A percentile compares a stretch with the other conserved stretches of the same genome.
phyloP scores from a whole-genome alignment of 2,888 invertebrate genomes.

The Rhaphigaster nebulosa region DNA sequence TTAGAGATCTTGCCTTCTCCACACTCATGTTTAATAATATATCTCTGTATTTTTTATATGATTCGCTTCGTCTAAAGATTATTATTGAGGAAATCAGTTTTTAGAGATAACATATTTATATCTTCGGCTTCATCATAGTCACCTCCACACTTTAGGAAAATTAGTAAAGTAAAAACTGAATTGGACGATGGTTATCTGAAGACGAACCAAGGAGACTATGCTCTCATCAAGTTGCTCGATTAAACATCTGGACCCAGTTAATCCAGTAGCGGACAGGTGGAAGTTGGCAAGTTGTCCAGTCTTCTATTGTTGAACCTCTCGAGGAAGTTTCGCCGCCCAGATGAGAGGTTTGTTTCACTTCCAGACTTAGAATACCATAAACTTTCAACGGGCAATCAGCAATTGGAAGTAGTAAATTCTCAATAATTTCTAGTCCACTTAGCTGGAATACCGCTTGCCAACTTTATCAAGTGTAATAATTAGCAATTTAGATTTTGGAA shows the following conservation, averaged over 20 bases:
- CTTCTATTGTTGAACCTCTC: conserved; percentile 29
- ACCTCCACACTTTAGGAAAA: neutral
- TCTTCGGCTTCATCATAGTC: neutral
- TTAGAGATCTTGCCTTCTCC: too few species aligned
- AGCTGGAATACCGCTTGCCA: neutral
- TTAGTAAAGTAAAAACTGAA: neutral
- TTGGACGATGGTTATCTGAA: neutral
- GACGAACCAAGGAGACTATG: neutral
- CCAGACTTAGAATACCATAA: conserved; percentile 40
- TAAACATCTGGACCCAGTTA: conserved; percentile 21
- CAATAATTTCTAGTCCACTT: conserved; percentile 1
- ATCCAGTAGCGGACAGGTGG: conserved; percentile 13
- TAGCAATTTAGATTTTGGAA: neutral
- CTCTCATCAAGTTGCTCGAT: neutral
- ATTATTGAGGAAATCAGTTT: too few species aligned
- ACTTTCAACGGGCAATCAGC: conserved; percentile 39
- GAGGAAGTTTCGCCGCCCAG: conserved; percentile 9
- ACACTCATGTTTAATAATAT: too few species aligned
- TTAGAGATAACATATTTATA: too few species aligned
- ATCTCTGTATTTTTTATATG: too few species aligned
- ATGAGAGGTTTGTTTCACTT: conserved; percentile 41
- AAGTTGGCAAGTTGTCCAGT: conserved; percentile 1
- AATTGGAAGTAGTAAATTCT: conserved; percentile 18
- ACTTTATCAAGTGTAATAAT: neutral
- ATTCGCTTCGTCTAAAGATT: too few species aligned